Base-by-base conservation (phyloP, 2,888 invertebrate species). In the Nasonia oneida region DNA sequence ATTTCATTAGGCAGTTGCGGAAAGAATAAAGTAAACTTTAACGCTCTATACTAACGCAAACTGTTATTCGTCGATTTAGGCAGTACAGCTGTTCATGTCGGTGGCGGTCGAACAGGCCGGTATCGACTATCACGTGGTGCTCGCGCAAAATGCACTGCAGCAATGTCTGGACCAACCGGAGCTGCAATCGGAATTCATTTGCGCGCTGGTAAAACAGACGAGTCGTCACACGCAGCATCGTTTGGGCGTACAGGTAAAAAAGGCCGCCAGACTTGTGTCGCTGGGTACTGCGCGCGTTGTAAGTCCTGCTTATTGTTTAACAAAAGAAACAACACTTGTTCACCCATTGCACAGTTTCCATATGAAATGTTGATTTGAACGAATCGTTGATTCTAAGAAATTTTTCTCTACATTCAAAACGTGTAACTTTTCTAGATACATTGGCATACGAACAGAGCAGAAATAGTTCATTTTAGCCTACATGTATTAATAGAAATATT, bases 51-150 rank as follows among this genome's bases (percentile, higher is more conserved):
- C 23, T 67, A 2, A 67, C 14, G 33, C 4, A 70, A 70, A 37
- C 70, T 70, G 37, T 70, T 70, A 37, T 61, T 70, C 23, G 18
- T 39, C 10, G 61, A 80, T 80, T 76, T 94, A 98, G 98, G 98
- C 98, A 93, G 97, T 98, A 89, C 98, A 99, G 93, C 95, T 99
- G 89, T 99, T 99, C 94, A 98, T 98, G 96, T 98, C 98, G 3
- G 98, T 99, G 88, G 97, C 98, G 73, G 97, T 99, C 89, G 98
- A 99, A 94, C 97, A 98, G 91, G 97, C 98, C 82, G 98, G 98
- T 92, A 97, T 99, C 90, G 99, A 99, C 94, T 98, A 99, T 94
- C 99, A 99, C 94, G 98, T 99, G 91, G 98, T 98, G 86, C 95
- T 99, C 87, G 99, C 99, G 23, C 99, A 99, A 95, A 98, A 98